Evolutionary conservation across 2,888 invertebrate species (phyloP), one percentile per base, ranked within the genome.

Genomic region (Synergus gifuensis): DNA sequence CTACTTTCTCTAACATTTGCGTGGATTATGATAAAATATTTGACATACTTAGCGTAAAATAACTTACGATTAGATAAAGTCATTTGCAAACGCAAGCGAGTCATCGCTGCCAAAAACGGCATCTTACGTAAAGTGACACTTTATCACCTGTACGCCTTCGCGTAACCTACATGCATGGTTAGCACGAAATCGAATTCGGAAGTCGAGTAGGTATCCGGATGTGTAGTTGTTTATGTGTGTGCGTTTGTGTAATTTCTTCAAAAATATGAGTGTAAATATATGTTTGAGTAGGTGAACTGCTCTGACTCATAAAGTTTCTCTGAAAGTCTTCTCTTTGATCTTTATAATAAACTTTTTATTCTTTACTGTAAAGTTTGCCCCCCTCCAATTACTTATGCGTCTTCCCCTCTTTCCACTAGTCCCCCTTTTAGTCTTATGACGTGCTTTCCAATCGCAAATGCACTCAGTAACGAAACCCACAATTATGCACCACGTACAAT

Each of bases 71-170:
- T 77, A 77, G 79, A 79, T 79, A 69, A 69, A 46, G 69, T 44
- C 36, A 76, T 42, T 22, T 28, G 66, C 49, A 42, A 28, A 69
- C 18, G 22, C 16, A 78, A 76, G 76, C 77, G 66, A 46, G 77
- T 82, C 82, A 79, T 83, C 86, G 67, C 81, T 83, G 79, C 84
- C 86, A 83, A 85, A 87, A 86, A 83, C 78, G 84, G 86, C 82
- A 63, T 44, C 81, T 80, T 80, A 83, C 83, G 80, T 79, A 46
- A 14, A 44, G 44, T 69, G 79, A 60, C 60, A 22, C 66, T 69
- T 69, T 80, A 58, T 77, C 76, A 54, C 60, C 49, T 77, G 62
- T 69, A 79, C 84, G 79, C 85, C 84, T 79, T 83, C 85, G 80
- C 78, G 63, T 83, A 79, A 82, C 80, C 83, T 82, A 83, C 83